Conservation (phyloP, 1,140 invertebrate genomes). For the Oryctes rhinoceros region DNA sequence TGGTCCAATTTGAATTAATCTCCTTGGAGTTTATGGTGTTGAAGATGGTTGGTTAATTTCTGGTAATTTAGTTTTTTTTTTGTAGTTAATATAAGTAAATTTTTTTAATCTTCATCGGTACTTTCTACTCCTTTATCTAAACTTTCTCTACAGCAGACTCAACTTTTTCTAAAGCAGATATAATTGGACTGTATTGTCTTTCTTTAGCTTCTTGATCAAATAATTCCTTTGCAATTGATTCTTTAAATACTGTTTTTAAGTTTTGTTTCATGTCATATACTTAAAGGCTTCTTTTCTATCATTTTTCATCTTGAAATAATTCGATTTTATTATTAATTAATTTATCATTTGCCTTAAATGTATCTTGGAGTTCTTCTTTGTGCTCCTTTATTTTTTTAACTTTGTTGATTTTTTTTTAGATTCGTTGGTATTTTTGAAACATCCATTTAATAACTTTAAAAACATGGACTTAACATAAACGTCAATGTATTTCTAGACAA, state of each 20-base stretch:
- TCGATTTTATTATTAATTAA: background rate
- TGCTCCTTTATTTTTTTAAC: constrained; percentile 1
- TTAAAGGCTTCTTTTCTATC: constrained; percentile 8
- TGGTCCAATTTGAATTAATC: background rate
- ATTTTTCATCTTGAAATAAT: background rate
- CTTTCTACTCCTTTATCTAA: too few species aligned
- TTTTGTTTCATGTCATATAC: background rate
- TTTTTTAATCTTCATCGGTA: constrained; percentile 7
- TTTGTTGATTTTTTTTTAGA: constrained; percentile 2
- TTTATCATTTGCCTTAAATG: background rate
- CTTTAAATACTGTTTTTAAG: background rate
- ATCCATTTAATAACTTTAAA: constrained; percentile 17
- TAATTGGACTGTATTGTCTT: background rate
- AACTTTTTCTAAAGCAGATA: constrained; percentile 18
- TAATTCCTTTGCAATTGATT: background rate
- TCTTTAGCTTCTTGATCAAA: background rate
- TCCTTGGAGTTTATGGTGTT: background rate
- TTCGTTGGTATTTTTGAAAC: background rate
- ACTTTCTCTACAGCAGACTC: background rate
- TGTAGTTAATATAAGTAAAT: background rate
- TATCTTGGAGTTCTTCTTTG: constrained; percentile 1
- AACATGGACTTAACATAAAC: background rate
- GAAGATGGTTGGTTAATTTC: too few species aligned
- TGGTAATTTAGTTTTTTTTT: background rate
- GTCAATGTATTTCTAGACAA: background rate